phyloP scores from a whole-genome alignment of 2,113 vertebrate genomes.

The Butorides virescens region DNA sequence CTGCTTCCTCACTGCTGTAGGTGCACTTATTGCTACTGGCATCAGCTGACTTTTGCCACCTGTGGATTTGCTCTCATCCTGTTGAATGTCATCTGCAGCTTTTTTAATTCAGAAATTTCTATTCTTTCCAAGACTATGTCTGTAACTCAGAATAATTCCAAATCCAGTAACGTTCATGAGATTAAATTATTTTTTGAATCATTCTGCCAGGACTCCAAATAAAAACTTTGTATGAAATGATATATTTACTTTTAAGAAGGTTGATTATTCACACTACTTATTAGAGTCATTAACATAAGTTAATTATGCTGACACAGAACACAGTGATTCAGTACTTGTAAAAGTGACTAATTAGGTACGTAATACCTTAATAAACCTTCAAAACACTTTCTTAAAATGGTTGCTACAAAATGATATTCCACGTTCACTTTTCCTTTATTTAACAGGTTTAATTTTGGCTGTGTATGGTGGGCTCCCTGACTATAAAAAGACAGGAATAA shows the following conservation, averaged over 20 bases:
- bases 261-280: slow-evolving; percentile 21
- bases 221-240: neutral
- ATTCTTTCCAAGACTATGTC: neutral
- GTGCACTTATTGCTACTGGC: neutral
- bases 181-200: neutral
- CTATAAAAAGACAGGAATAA: neutral
- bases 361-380: neutral
- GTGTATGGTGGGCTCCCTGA: neutral
- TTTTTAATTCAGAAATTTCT: neutral
- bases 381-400: neutral
- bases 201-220: neutral
- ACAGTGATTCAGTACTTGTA: neutral
- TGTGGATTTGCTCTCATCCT: neutral
- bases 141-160: neutral
- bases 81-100: neutral
- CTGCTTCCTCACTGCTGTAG: neutral
- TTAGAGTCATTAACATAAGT: slow-evolving; percentile 16
- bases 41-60: neutral
- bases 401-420: neutral
- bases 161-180: neutral
- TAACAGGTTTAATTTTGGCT: neutral
- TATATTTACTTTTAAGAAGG: slow-evolving; percentile 22
- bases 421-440: neutral
- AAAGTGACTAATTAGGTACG: slow-evolving; percentile 1
- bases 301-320: slow-evolving; percentile 26